A percentile compares a stretch with the other conserved stretches of the same genome.
Conservation (phyloP, 2,113 vertebrate genomes). For the Trogon surrucura region DNA sequence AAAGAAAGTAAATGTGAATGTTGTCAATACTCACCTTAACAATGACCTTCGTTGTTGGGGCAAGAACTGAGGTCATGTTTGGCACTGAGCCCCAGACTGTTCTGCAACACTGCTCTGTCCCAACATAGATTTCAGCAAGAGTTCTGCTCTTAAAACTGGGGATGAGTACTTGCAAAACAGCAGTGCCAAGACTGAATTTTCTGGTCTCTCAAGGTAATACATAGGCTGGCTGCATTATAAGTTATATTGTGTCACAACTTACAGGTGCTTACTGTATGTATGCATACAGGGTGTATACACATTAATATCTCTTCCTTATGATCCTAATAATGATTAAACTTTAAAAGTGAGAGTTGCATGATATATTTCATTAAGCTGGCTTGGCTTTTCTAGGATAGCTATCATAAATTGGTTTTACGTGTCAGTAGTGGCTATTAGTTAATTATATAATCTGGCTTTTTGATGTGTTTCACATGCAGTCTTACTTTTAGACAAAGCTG, state of each 20-base stretch:
- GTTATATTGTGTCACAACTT: not conserved
- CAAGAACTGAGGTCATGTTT: constrained; percentile 78
- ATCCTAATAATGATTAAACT: not conserved
- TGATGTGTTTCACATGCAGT: not conserved
- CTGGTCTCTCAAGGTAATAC: constrained; percentile 21
- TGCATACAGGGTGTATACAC: not conserved
- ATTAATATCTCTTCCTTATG: not conserved
- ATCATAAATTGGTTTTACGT: constrained; percentile 46
- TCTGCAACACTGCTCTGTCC: constrained; percentile 66
- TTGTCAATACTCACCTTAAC: constrained; percentile 61
- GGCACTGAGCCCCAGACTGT: constrained; percentile 73
- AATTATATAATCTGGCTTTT: constrained; percentile 7
- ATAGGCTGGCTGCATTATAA: not conserved
- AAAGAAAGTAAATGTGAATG: constrained; percentile 46
- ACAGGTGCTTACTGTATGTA: not conserved
- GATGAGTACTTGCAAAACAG: constrained; percentile 63
- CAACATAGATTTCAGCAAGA: constrained; percentile 69
- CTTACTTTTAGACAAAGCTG: constrained; percentile 37
- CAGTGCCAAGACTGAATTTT: constrained; percentile 64
- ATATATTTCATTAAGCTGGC: not conserved
- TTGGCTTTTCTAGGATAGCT: constrained; percentile 32
- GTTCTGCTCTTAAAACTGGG: constrained; percentile 52
- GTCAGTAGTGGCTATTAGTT: constrained; percentile 49
- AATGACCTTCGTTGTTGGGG: constrained; percentile 65
- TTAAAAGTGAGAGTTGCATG: not conserved